Evolutionary conservation across 2,797 vertebrate genomes (phyloP).

Genomic region (Girardinus metallicus): DNA sequence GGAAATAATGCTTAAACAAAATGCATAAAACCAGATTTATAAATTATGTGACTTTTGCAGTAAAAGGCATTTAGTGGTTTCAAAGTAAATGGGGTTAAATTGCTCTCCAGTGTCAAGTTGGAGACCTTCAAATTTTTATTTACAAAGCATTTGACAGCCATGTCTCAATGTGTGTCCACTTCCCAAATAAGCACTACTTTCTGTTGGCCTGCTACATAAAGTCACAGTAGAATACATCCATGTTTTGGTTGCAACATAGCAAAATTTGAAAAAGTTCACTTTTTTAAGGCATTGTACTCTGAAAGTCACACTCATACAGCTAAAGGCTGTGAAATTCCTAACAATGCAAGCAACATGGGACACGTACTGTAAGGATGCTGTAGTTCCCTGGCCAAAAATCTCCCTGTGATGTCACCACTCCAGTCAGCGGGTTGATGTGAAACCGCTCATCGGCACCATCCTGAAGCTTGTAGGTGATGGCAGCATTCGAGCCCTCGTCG

Average conservation of each 20-base stretch:
- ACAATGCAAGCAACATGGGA: background rate
- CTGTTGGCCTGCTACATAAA: background rate
- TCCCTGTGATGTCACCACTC: conserved; percentile 83
- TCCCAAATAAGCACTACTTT: background rate
- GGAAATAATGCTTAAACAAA: background rate
- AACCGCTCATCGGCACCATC: conserved; percentile 81
- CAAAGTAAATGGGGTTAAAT: background rate
- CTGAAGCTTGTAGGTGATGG: conserved; percentile 88
- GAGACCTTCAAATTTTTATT: background rate
- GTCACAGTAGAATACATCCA: background rate
- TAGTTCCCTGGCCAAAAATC: conserved; percentile 88
- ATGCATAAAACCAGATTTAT: background rate
- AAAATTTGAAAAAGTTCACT: background rate
- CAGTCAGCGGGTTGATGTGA: conserved; percentile 83
- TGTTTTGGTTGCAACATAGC: background rate
- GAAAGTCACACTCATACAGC: background rate
- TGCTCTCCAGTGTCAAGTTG: background rate
- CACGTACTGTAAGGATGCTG: conserved; percentile 91
- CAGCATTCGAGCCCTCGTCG: conserved; percentile 88
- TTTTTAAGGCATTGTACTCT: background rate
- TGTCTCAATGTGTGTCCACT: background rate
- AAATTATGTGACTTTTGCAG: background rate
- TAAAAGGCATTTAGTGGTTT: background rate
- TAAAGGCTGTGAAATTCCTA: background rate
- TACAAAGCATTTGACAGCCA: background rate